Conservation (phyloP, 2,113 vertebrate genomes). For the Amphiprion percula region DNA sequence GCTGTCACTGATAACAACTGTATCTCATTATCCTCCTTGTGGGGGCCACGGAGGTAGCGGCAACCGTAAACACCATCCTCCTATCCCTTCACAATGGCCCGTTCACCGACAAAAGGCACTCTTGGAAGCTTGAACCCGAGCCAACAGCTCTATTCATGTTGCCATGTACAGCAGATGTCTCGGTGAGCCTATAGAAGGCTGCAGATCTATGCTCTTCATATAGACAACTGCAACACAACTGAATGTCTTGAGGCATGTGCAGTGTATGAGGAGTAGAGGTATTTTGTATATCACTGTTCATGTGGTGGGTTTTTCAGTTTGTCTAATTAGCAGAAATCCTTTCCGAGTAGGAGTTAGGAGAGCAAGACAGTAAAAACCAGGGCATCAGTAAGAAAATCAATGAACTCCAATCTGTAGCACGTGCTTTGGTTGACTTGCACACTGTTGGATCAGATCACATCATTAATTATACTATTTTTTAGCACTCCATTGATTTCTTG, state of each 20-base stretch:
- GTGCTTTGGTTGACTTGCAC: too few species aligned
- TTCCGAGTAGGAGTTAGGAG: background rate
- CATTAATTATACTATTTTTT: too few species aligned
- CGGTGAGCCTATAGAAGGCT: slow-evolving; percentile 67
- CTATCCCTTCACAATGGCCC: slow-evolving; percentile 70
- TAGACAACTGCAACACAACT: slow-evolving; percentile 34
- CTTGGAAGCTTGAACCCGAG: slow-evolving; percentile 72
- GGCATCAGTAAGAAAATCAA: too few species aligned
- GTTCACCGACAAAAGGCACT: slow-evolving; percentile 71
- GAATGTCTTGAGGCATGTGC: slow-evolving; percentile 43
- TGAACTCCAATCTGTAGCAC: too few species aligned
- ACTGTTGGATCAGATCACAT: too few species aligned
- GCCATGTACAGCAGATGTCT: slow-evolving; percentile 81
- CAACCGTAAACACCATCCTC: slow-evolving; percentile 71
- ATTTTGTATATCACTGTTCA: slow-evolving; percentile 10
- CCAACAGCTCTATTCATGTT: slow-evolving; percentile 76
- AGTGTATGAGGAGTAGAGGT: slow-evolving; percentile 38
- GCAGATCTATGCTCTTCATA: slow-evolving; percentile 53
- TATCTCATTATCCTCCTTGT: slow-evolving; percentile 79
- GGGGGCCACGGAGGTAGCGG: slow-evolving; percentile 64
- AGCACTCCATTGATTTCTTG: too few species aligned
- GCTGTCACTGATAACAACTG: slow-evolving; percentile 80
- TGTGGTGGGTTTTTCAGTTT: background rate
- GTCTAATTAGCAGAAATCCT: background rate
- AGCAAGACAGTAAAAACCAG: background rate